Evolutionary conservation across 2,797 vertebrate species (phyloP).

Genomic region (Pangasius sanitwongsei): DNA sequence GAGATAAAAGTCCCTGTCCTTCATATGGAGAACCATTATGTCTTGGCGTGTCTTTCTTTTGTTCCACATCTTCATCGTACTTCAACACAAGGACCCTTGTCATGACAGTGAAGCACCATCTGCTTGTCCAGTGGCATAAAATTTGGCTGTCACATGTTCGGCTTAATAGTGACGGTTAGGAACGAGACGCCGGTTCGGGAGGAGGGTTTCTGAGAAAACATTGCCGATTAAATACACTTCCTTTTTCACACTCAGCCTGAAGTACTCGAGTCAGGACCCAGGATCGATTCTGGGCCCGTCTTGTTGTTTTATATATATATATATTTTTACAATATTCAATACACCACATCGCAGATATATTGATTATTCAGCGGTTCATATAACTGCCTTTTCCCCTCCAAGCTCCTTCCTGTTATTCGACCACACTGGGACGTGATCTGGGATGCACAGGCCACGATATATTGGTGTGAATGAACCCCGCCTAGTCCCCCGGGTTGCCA

Average conservation of each 20-base stretch:
- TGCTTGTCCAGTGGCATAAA: constrained; percentile 21
- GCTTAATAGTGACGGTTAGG: not conserved
- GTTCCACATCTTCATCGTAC: not conserved
- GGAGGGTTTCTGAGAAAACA: not conserved
- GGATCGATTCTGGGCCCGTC: not conserved
- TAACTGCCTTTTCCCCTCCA: not conserved
- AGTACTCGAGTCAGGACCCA: not conserved
- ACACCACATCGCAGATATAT: too few relatives aligned
- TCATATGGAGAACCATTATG: not conserved
- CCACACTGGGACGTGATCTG: not conserved
- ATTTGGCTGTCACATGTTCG: not conserved
- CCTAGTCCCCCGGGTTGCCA: not conserved
- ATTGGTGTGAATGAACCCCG: not conserved
- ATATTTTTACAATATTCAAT: too few relatives aligned
- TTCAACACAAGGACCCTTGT: constrained; percentile 15
- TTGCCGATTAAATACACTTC: too few relatives aligned
- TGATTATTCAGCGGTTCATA: not conserved
- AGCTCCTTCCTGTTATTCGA: not conserved
- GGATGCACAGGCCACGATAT: not conserved
- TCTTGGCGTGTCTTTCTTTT: not conserved
- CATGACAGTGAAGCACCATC: constrained; percentile 13
- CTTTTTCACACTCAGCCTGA: not conserved
- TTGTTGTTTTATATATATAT: not conserved
- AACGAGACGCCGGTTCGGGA: not conserved
- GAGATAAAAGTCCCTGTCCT: not conserved